Base-by-base conservation (phyloP, 2,113 vertebrate species). In the Pungitius pungitius region DNA sequence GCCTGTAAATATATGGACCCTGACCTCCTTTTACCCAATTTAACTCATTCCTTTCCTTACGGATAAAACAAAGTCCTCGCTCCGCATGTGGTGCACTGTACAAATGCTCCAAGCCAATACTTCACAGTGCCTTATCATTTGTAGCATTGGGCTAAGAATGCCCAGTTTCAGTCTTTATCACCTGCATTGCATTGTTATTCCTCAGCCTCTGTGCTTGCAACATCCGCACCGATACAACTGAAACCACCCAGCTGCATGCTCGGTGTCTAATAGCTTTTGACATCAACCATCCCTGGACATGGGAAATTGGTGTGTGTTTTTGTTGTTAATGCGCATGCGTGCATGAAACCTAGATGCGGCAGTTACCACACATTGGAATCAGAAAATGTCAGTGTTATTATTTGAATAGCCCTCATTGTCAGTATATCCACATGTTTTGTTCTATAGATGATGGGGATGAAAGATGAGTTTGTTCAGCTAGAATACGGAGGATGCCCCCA, bases 81-180 rank as follows among this genome's bases (percentile, higher is more conserved):
- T 71, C 64, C 87, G 86, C 90, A 91, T 91, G 89, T 73, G 57
- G 49, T 73, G 73, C 81, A 73, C 77, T 82, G 84, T 87, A 56
- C 40, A 62, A 73, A 75, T 66, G 78, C 79, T 74, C 70, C 60
- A 56, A 80, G 70, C 75, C 72, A 81, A 55, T 67, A 79, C 66
- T 79, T 79, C 69, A 71, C 82, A 75, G 90, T 91, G 90, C 91
- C 91, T 92, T 92, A 88, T 85, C 67, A 60, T 82, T 74, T 66
- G 17, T 43, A 74, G 58, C 72, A 75, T 71, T 54, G 51, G 63
- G 69, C 73, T 18, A 42, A 57, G 70, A 49, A 49, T 74, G 66
- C 47, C 58, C 54, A 39, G 45, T 49, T 73, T 55, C 27, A 24
- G 56, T 72, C 54, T 74, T 22, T 33, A 40, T 26, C 63, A 14